Evolutionary conservation across 1,140 invertebrate species (phyloP).

Genomic region (Hylaeus volcanicus): DNA sequence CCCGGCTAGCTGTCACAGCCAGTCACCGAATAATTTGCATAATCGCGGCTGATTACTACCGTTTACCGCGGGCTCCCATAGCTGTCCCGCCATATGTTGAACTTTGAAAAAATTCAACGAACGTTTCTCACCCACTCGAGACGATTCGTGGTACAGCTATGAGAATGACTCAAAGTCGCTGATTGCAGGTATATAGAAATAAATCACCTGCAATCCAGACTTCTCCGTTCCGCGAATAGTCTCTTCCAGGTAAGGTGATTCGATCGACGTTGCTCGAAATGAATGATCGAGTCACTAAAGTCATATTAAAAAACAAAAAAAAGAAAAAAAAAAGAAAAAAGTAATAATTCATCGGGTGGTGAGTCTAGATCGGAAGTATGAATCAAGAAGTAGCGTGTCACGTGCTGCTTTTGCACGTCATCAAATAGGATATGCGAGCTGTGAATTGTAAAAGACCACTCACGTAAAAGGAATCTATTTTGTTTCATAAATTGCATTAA

Average conservation of each 20-base stretch:
- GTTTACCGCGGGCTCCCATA: constrained; percentile 47
- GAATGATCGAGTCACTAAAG: neutral
- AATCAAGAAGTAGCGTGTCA: constrained; percentile 47
- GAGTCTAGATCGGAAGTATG: constrained; percentile 31
- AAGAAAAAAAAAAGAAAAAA: constrained; percentile 6
- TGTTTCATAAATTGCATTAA: no score
- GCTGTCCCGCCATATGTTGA: constrained; percentile 19
- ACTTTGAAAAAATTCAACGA: constrained; percentile 45
- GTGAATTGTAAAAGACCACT: constrained; percentile 43
- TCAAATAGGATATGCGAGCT: constrained; percentile 37
- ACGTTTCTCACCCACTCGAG: constrained; percentile 11
- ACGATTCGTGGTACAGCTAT: neutral
- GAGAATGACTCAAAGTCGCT: neutral
- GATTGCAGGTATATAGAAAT: neutral
- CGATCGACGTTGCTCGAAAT: neutral
- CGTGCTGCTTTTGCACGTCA: constrained; percentile 40
- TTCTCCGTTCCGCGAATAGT: neutral
- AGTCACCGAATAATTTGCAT: constrained; percentile 72
- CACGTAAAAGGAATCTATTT: constrained; percentile 10
- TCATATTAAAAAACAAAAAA: constrained; percentile 8
- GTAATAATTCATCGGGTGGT: neutral
- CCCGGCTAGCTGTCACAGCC: constrained; percentile 63
- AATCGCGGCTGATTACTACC: constrained; percentile 68
- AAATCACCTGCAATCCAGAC: neutral
- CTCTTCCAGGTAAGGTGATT: constrained; percentile 4